A percentile compares a stretch with the other conserved stretches of the same genome.
These are phyloP conservation scores for Sisor rabdophorus DNA, from an alignment of 2,113 vertebrate species.

Conservation along the genomic window DNA sequence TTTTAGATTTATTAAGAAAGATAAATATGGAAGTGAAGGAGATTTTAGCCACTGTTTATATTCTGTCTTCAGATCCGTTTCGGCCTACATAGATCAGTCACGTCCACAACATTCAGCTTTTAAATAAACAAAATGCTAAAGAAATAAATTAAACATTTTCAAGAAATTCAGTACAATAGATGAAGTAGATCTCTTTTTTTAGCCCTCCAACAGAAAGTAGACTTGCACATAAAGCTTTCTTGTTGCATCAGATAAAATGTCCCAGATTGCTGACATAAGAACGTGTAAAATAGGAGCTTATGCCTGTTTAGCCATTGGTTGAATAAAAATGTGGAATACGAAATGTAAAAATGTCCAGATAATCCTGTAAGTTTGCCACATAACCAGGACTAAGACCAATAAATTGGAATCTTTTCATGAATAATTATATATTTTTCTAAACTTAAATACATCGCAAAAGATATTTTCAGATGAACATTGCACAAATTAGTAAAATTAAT, in stretches of 20 bases:
- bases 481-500: too few relatives aligned
- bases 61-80: not conserved
- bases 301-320: not conserved
- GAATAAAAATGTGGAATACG: not conserved
- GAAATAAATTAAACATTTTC: not conserved
- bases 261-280: not conserved
- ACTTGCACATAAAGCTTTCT: not conserved
- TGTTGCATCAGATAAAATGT: not conserved
- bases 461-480: too few relatives aligned
- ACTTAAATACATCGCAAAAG: too few relatives aligned
- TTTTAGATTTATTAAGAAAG: not conserved
- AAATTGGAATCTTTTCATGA: too few relatives aligned
- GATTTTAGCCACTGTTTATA: not conserved
- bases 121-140: not conserved
- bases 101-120: not conserved
- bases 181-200: not conserved
- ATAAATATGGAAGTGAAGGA: not conserved
- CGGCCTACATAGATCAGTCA: not conserved
- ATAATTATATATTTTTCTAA: too few relatives aligned
- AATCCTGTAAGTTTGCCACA: not conserved
- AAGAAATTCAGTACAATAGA: not conserved
- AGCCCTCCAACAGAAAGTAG: not conserved
- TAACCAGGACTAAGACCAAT: not conserved
- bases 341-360: not conserved
- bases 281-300: not conserved